Base-by-base conservation (phyloP, 2,888 invertebrate species). In the Tenodera sinensis region DNA sequence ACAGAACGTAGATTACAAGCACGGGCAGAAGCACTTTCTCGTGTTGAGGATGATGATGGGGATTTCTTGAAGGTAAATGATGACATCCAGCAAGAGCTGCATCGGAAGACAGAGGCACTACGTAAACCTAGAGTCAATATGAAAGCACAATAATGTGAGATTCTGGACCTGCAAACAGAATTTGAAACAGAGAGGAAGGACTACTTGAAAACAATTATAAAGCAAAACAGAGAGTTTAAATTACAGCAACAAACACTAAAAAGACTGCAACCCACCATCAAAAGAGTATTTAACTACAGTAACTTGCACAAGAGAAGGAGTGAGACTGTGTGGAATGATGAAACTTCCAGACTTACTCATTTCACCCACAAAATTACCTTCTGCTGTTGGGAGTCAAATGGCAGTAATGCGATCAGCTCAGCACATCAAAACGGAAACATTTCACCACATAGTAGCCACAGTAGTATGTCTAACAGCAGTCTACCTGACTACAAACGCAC, bases 171-270 rank as follows among this genome's bases (percentile, higher is more conserved):
- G 3, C 97, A 97, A 91, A 95, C 96, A 14, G 97, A 97, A 93
- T 97, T 97, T 93, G 97, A 97, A 93, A 94, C 95, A 89, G 97
- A 97, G 92, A 94, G n/a, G n/a, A n/a, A 96, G n/a, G 97, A 97
- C 92, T 97, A 97, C 92, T 93, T 98, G 90, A 97, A 97, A 92
- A 96, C 97, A 0, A 97, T 97, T 71, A 94, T 97, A 28, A 95
- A 95, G 91, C 96, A 97, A 91, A 96, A 97, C 89, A 95, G 95
- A 90, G 95, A 96, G 91, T 92, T 96, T 28, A 96, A 96, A 92
- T 94, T 97, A 84, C 93, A 96, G 91, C 95, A 95, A 89, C 95
- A 95, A 92, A 94, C 96, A n/a, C 92, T 95, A 4, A 95, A 95
- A 47, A 96, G 95, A 93, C 94, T 97, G 8, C 94, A 96, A 88